Evolutionary conservation across 2,113 vertebrate species (phyloP), one percentile per base, ranked within the genome.

Genomic region (Thunnus thynnus): DNA sequence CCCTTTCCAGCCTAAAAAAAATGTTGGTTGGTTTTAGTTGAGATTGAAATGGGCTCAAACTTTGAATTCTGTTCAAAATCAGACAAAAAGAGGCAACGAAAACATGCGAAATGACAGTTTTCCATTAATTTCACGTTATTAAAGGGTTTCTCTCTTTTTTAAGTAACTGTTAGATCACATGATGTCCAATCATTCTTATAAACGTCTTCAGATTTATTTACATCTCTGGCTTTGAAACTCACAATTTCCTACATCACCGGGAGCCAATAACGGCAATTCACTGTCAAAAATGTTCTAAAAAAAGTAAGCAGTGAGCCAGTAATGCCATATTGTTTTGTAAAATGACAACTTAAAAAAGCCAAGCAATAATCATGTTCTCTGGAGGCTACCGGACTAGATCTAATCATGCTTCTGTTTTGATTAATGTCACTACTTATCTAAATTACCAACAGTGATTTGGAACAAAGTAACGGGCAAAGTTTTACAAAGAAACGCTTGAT

Each of bases 361-460:
- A 41, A 64, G 63, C 20, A 77, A 46, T 22, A 72, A 16, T 18
- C 27, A 58, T 13, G 17, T 30, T 61, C 7, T 44, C 20, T 36
- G 36, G 20, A 52, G 22, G 54, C 32, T 2, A 51, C 44, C 12
- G 11, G 13, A 30, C 16, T 4, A 17, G 17, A 58, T 27, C 16
- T 50, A 67, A 72, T 77, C 64, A 9, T 6, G 20, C 20, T 14
- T 51, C 14, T 73, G 10, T 18, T 48, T 50, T 72, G 60, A 71
- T 17, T 64, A 22, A 52, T 51, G 32, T 13, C 44, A n/a, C 54
- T 2, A 16, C n/a, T 58, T 22, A 32, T 72, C 52, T 12, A 0
- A 68, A 67, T 66, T 12, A 77, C 72, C 76, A 46, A 69, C 56
- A 69, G 52, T 65, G 63, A 48, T 79, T 84, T 73, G 32, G 32